Conservation (phyloP, 1,140 invertebrate genomes). For the Phymastichus coffea region DNA sequence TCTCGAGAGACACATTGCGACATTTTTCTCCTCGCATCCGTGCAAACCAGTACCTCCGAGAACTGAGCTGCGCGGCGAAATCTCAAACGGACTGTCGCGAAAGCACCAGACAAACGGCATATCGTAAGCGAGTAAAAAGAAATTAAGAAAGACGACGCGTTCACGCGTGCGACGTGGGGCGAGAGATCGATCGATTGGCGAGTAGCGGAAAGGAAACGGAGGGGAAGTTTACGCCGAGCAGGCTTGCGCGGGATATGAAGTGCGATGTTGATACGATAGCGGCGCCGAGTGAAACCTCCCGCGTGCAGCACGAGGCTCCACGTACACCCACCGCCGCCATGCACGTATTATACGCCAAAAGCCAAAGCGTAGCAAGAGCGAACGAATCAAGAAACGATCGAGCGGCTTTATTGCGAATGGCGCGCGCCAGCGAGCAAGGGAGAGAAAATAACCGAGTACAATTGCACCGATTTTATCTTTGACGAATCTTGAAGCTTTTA, state of each 20-base stretch:
- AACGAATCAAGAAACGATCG: slow-evolving; percentile 5
- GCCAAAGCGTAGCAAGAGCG: not conserved
- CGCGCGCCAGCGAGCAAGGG: too few relatives aligned
- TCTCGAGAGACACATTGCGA: too few relatives aligned
- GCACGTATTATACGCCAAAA: not conserved
- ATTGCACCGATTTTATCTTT: slow-evolving; percentile 5
- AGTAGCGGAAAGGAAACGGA: slow-evolving; percentile 9
- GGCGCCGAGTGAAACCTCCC: slow-evolving; percentile 28
- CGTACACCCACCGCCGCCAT: slow-evolving; percentile 27
- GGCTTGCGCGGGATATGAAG: slow-evolving; percentile 46
- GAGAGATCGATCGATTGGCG: too few relatives aligned
- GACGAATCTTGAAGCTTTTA: not conserved
- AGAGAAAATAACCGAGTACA: not conserved
- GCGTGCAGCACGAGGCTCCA: slow-evolving; percentile 26
- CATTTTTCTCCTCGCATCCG: too few relatives aligned
- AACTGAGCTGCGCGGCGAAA: too few relatives aligned
- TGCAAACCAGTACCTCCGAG: too few relatives aligned
- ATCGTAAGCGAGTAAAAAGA: too few relatives aligned
- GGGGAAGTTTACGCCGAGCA: slow-evolving; percentile 13
- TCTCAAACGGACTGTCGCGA: too few relatives aligned
- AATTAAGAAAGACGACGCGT: too few relatives aligned
- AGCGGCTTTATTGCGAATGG: not conserved
- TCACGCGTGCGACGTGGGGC: too few relatives aligned
- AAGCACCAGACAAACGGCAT: too few relatives aligned
- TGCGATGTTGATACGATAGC: slow-evolving; percentile 46